Percentiles rank a stretch among this genome's conserved stretches.
Conservation (phyloP, 1,140 invertebrate species). For the Maniola jurtina region DNA sequence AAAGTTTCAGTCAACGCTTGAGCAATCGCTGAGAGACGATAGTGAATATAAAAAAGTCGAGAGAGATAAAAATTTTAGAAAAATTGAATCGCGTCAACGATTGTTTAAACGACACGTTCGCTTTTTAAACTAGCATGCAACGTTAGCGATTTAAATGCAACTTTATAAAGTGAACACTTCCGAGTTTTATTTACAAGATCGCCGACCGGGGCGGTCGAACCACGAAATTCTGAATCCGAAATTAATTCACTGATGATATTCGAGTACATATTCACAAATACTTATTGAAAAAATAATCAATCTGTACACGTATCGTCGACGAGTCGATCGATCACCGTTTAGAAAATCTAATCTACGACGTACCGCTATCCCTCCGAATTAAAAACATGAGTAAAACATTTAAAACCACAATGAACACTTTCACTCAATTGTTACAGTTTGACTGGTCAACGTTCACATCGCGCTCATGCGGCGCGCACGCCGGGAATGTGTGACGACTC, state of each 20-base stretch:
- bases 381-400: slow-evolving; percentile 68
- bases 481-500: slow-evolving; percentile 49
- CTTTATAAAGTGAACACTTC: slow-evolving; percentile 72
- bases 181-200: slow-evolving; percentile 67
- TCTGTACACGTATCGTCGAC: slow-evolving; percentile 60
- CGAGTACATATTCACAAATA: slow-evolving; percentile 74
- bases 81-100: slow-evolving; percentile 34
- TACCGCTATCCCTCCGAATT: slow-evolving; percentile 58
- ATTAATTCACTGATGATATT: slow-evolving; percentile 68
- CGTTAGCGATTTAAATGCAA: slow-evolving; percentile 75
- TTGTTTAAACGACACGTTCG: slow-evolving; percentile 37
- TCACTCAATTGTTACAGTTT: slow-evolving; percentile 39
- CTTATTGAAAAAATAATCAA: slow-evolving; percentile 55
- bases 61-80: slow-evolving; percentile 35
- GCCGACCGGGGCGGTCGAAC: slow-evolving; percentile 42
- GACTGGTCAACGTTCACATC: slow-evolving; percentile 25
- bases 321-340: slow-evolving; percentile 51
- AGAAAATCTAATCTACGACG: slow-evolving; percentile 53
- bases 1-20: slow-evolving; percentile 55
- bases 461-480: slow-evolving; percentile 18
- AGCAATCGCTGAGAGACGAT: slow-evolving; percentile 59
- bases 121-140: slow-evolving; percentile 63
- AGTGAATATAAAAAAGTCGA: slow-evolving; percentile 36
- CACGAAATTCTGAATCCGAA: slow-evolving; percentile 57
- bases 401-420: slow-evolving; percentile 70